Evolutionary conservation across 2,113 vertebrate species (phyloP), one percentile per base, ranked within the genome.

Genomic region (Micronycteris hirsuta): DNA sequence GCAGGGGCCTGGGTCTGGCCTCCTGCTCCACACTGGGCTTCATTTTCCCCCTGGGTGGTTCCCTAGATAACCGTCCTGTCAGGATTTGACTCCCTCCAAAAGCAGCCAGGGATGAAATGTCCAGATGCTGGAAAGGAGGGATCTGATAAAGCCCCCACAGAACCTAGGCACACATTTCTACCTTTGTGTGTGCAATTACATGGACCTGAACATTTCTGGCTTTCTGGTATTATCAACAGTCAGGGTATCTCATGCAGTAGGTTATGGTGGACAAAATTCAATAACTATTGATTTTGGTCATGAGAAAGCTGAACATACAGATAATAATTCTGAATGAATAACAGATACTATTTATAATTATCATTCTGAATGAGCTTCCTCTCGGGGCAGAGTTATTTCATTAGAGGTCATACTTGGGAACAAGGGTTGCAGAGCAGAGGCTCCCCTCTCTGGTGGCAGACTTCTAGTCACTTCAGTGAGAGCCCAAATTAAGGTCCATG

Each of bases 21-120:
- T 97, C 92, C 92, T 92, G 88, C 49, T 89, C 96, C 88, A 92
- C 73, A 77, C 49, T 31, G 85, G 85, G 94, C 77, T 96, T 96
- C 96, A 97, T 97, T 97, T 98, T 96, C 97, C 86, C 97, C 96
- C 95, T 73, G 94, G 85, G 77, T 96, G 93, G 96, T 92, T 97
- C 88, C 94, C 88, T 94, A 96, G 96, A 98, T 97, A 96, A 96
- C 91, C 68, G 49, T 93, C 61, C 83, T 97, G 94, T 95, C 96
- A 97, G 77, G 86, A 95, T 96, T 68, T 33, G 31, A 77, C 74
- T 89, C 85, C 74, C 86, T 96, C 85, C 83, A 80, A 92, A 96
- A 76, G 94, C 97, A 98, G 88, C 95, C 96, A 96, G 82, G 97
- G 97, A 91, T 96, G 92, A 97, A 97, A 98, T 96, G 88, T 74